Percentiles rank a stretch among this genome's conserved stretches.
These are phyloP conservation scores for Dendrocincla fuliginosa DNA, from an alignment of 2,797 vertebrate genomes.

Conservation along the genomic window DNA sequence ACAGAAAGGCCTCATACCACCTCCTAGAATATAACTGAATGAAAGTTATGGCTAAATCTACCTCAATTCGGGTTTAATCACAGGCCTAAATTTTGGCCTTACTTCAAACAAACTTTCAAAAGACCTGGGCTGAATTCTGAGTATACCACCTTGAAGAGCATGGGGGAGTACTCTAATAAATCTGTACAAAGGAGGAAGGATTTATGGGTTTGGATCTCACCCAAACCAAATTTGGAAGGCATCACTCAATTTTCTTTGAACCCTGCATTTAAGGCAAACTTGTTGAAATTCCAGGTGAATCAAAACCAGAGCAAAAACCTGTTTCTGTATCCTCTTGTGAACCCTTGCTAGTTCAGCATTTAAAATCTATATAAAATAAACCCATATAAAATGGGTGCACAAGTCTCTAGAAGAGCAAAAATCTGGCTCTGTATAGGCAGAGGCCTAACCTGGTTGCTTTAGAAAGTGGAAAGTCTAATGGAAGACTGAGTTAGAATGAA, in stretches of 20 bases:
- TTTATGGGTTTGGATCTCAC: not conserved
- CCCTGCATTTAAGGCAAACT: not conserved
- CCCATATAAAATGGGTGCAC: not conserved
- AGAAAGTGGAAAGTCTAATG: not conserved
- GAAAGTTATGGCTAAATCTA: not conserved
- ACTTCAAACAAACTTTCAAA: not conserved
- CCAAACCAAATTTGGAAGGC: not conserved
- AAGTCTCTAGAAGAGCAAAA: not conserved
- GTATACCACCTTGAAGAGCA: not conserved
- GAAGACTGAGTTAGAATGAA: not conserved
- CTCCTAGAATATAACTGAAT: not conserved
- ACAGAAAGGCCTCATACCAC: not conserved
- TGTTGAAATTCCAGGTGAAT: slow-evolving; percentile 7
- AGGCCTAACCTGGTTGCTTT: not conserved
- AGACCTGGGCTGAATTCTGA: not conserved
- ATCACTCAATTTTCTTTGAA: slow-evolving; percentile 31
- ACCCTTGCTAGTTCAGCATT: not conserved
- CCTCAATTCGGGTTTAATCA: not conserved
- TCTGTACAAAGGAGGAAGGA: not conserved
- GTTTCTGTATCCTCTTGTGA: slow-evolving; percentile 40
- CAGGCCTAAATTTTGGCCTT: not conserved
- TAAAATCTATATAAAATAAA: not conserved
- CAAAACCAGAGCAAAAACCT: not conserved
- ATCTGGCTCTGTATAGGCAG: not conserved
- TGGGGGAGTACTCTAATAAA: not conserved